Base-by-base conservation (phyloP, 2,888 invertebrate species). In the Cephus spinipes region DNA sequence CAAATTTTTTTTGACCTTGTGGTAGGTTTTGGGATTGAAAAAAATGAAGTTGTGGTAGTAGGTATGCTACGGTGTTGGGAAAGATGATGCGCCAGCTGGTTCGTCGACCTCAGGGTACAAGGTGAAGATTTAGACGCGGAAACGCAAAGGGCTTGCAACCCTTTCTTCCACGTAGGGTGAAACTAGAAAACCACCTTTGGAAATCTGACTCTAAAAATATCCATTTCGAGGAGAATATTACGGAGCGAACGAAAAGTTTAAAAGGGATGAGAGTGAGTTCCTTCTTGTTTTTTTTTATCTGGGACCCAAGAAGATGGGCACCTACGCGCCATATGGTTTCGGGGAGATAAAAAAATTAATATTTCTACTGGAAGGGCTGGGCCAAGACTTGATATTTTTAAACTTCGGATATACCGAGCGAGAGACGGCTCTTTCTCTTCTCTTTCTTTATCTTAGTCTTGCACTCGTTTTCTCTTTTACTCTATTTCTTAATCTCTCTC, bases 301-400 rank as follows among this genome's bases (percentile, higher is more conserved):
- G 33, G 23, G 74, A 32, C 78, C 71, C 81, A 77, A 85, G 84
- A 85, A 81, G 82, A 84, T 83, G 82, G 79, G 83, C 81, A 84
- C 83, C 82, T 85, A 84, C 85, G 87, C 85, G 85, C 88, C 89
- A 88, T 88, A 86, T 88, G 88, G 87, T 85, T 83, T 81, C 79
- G 86, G 82, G 85, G 83, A 87, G 86, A 88, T 88, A 88, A 86
- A 88, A 84, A 85, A 82, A 81, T 83, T 82, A 82, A 82, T 83
- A 83, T 87, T 87, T 87, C 81, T 84, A 85, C 81, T 71, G 15
- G 71, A 71, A 71, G 71, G 71, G 71, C 71, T 71, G 71, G 32
- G 71, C 71, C 12, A 33, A 71, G 71, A 71, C 71, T 71, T 31
- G 71, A 71, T 71, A 71, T 71, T 86, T 86, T 86, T 85, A 85